Base-by-base conservation (phyloP, 2,797 vertebrate species). In the Erethizon dorsatum region DNA sequence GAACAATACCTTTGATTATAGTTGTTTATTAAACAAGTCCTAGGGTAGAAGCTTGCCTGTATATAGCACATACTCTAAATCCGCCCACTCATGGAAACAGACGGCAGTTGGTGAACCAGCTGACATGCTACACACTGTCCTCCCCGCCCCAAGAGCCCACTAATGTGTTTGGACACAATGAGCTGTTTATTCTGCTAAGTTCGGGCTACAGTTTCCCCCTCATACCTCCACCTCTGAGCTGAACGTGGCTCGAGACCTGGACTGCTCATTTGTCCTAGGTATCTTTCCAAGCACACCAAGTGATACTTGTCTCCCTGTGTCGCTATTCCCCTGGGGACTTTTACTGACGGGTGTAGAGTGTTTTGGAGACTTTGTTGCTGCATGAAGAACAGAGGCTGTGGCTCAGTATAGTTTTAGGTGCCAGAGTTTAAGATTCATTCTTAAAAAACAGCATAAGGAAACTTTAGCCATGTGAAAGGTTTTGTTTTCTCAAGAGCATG, bases 21-120 rank as follows among this genome's bases (percentile, higher is more conserved):
- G 88, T 61, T 97, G 93, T 98, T 98, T 98, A 96, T 50, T 98
- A 98, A 98, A 98, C 96, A 97, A 95, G 69, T 78, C 80, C 65
- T 45, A 12, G 97, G 50, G 17, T 63, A 85, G 82, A 91, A 78
- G 47, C 88, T 47, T 41, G 26, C 57, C 61, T 83, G 73, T 92
- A 24, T 87, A 88, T 24, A 71, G 28, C 69, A 47, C 47, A n/a
- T n/a, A 28, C 84, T 78, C 17, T 10, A 79, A 86, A 93, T 67
- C 89, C 26, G 17, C 96, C 93, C 87, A 79, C 93, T 94, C 54
- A 0, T 63, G 45, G 82, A 26, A 57, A 87, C 89, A 78, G 61
- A 65, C 47, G 59, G 52, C 80, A 11, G 78, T 17, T 59, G 57
- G 18, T 28, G 22, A 75, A 28, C 24, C 31, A 18, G 59, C 80